Percentiles rank a stretch among this genome's conserved stretches.
Conservation (phyloP, 2,113 vertebrate species). For the Baryphthengus martii region DNA sequence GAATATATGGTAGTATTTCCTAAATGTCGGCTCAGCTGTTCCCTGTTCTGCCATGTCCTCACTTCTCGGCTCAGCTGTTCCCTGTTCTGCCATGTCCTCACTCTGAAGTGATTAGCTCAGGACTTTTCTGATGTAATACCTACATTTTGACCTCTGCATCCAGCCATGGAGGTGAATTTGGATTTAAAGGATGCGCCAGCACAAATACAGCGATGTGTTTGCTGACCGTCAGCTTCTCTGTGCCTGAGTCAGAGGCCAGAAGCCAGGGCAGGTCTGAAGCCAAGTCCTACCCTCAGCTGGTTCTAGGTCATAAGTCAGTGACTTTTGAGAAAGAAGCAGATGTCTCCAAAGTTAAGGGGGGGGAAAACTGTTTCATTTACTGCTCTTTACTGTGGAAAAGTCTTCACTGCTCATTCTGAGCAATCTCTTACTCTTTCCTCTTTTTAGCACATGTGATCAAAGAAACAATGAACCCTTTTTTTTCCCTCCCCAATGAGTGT, state of each 20-base stretch:
- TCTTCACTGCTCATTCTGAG: background rate
- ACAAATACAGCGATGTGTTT: background rate
- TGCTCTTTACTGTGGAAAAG: background rate
- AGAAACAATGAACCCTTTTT: slow-evolving; percentile 48
- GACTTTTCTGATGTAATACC: background rate
- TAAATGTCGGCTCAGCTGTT: slow-evolving; percentile 21
- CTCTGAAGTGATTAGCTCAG: slow-evolving; percentile 16
- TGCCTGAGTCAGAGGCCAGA: background rate
- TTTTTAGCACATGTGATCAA: slow-evolving; percentile 31
- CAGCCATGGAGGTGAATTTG: background rate
- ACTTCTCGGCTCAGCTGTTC: slow-evolving; percentile 19
- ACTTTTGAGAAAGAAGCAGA: background rate
- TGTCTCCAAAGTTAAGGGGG: background rate
- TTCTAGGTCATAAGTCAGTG: background rate
- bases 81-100: background rate
- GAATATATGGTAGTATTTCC: background rate
- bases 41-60: background rate
- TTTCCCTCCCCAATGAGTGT: background rate
- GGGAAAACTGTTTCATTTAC: background rate
- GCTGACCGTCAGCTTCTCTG: background rate
- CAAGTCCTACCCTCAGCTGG: background rate
- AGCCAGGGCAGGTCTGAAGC: background rate
- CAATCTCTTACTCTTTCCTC: background rate
- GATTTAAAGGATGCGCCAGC: background rate
- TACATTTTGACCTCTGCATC: background rate